phyloP scores from a whole-genome alignment of 1,140 invertebrate species.

The Drosophila suzukii region DNA sequence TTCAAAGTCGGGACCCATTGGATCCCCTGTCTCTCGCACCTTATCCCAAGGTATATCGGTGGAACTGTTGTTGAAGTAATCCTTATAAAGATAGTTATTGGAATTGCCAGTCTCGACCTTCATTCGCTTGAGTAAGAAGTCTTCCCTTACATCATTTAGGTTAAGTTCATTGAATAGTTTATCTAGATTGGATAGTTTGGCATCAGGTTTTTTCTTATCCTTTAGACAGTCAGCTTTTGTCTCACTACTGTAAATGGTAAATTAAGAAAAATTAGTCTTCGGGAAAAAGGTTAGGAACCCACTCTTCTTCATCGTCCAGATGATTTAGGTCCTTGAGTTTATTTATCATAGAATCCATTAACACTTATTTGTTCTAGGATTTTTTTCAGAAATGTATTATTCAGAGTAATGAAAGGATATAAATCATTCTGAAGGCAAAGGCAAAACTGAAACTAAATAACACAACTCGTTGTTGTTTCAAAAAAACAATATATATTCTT shows the following conservation, averaged over 20 bases:
- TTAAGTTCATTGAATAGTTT: background rate
- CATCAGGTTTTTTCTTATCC: background rate
- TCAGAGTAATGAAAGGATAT: background rate
- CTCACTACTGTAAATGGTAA: constrained; percentile 1
- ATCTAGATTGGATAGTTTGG: constrained; percentile 1
- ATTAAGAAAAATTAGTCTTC: background rate
- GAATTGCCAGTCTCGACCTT: background rate
- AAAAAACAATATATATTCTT: background rate
- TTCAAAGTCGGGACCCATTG: constrained; percentile 23
- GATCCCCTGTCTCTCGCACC: background rate
- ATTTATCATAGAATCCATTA: background rate
- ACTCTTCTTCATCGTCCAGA: background rate
- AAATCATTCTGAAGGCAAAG: constrained; percentile 7
- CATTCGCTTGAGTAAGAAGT: background rate
- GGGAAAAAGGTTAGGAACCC: background rate
- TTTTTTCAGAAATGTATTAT: background rate
- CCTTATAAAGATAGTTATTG: background rate
- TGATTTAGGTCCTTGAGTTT: background rate
- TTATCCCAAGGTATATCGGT: constrained; percentile 14
- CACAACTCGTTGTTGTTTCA: background rate
- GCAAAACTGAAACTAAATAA: background rate
- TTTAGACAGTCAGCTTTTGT: background rate
- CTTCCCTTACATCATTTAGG: background rate
- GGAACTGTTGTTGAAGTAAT: background rate
- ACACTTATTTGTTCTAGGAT: no score